Conservation (phyloP, 2,888 invertebrate species). For the Caradrina kadenii region DNA sequence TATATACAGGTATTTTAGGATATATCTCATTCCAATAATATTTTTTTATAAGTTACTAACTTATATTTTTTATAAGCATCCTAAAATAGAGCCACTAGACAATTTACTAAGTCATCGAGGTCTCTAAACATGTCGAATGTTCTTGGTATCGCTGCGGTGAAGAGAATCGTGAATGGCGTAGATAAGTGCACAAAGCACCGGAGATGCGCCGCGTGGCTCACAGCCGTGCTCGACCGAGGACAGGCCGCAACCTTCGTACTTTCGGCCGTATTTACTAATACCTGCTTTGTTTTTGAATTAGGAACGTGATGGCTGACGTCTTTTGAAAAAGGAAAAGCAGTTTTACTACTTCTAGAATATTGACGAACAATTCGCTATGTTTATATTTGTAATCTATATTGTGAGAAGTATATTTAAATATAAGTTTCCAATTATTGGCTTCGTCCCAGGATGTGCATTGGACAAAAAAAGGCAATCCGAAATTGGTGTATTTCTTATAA, state of each 20-base stretch:
- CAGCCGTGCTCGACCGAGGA: constrained; percentile 73
- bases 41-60: neutral
- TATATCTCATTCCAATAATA: too few relatives aligned
- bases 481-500: too few relatives aligned
- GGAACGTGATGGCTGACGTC: neutral
- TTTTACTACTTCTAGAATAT: neutral
- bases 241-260: constrained; percentile 75
- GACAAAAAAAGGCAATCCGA: too few relatives aligned
- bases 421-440: too few relatives aligned
- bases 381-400: too few relatives aligned
- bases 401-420: too few relatives aligned
- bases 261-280: constrained; percentile 66
- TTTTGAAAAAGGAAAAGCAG: neutral
- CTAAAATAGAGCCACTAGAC: constrained; percentile 17
- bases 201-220: constrained; percentile 81
- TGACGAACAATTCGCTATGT: too few relatives aligned
- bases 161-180: constrained; percentile 89
- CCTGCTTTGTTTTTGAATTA: constrained; percentile 51
- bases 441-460: too few relatives aligned
- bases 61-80: neutral
- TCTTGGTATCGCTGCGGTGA: constrained; percentile 73
- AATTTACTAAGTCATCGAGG: constrained; percentile 65
- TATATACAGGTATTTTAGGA: too few relatives aligned
- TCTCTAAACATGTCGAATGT: constrained; percentile 61
- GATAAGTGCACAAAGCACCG: constrained; percentile 87